Base-by-base conservation (phyloP, 2,888 invertebrate species). In the Dicyrtomina minuta region DNA sequence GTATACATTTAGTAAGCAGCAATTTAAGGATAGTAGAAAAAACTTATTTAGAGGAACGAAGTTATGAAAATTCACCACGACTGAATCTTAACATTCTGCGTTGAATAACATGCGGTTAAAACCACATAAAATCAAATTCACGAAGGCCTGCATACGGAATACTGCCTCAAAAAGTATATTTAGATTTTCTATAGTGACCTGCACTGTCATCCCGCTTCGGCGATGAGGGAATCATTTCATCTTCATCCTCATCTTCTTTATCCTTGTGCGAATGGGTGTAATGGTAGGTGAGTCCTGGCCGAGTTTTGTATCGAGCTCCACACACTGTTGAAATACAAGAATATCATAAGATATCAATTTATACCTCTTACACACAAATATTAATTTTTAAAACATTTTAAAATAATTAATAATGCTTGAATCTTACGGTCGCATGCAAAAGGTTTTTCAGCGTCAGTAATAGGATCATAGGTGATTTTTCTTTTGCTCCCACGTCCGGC, bases 251-350 rank as follows among this genome's bases (percentile, higher is more conserved):
- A 61, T 80, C 80, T 66, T 79, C 79, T 49, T 79, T 79, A 74
- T 83, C 83, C 80, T 83, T 84, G 87, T 93, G 93, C 81, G 92
- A 91, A 86, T 94, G 94, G 81, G 90, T 90, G 87, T 91, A 92
- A 88, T 96, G 96, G 87, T 96, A 96, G 80, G 92, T 93, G 82
- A 96, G 88, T 79, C 96, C 96, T 78, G 96, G 94, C 79, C 95
- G 88, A 77, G 95, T 95, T 88, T 96, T 96, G 89, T 96, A 96
- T 81, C 94, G 90, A 81, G 93, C 93, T 83, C 93, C 92, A 87
- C 96, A 96, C 82, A 92, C 93, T 93, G 88, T 83, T 87, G 84
- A 82, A 83, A 81, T 39, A 59, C 1, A 44, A 22, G 15, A 24
- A 17, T 17, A 22, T 39, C 3, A 17, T 33, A 27, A 39, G 41